phyloP scores from a whole-genome alignment of 2,113 vertebrate genomes.

The Tilapia sparmanii region DNA sequence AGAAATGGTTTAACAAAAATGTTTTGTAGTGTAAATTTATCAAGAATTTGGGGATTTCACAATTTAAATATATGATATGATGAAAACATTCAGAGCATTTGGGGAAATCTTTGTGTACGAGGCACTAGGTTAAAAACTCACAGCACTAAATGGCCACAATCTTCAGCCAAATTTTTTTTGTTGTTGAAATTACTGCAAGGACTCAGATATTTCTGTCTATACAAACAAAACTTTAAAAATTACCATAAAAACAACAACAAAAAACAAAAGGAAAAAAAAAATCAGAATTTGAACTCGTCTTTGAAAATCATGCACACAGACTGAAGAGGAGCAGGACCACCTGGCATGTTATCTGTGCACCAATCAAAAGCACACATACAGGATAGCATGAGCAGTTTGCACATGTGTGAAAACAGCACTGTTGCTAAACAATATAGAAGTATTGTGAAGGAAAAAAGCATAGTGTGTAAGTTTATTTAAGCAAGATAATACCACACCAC shows the following conservation, averaged over 20 bases:
- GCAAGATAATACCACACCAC: background rate
- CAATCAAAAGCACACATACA: background rate
- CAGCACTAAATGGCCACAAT: background rate
- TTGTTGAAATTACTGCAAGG: background rate
- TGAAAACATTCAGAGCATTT: background rate
- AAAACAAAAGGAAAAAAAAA: background rate
- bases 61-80: background rate
- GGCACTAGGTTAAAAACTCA: background rate
- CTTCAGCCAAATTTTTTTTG: background rate
- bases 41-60: background rate
- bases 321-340: background rate
- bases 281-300: background rate
- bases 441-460: background rate
- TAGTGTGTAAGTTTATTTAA: background rate
- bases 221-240: background rate
- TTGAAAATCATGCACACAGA: background rate
- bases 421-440: background rate
- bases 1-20: background rate
- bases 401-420: background rate
- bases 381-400: background rate
- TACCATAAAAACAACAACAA: background rate
- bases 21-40: background rate
- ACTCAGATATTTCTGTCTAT: background rate
- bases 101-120: background rate
- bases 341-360: background rate